These are phyloP conservation scores for Sinotaia quadrata DNA, from an alignment of 2,888 invertebrate genomes.

Conservation along the genomic window DNA sequence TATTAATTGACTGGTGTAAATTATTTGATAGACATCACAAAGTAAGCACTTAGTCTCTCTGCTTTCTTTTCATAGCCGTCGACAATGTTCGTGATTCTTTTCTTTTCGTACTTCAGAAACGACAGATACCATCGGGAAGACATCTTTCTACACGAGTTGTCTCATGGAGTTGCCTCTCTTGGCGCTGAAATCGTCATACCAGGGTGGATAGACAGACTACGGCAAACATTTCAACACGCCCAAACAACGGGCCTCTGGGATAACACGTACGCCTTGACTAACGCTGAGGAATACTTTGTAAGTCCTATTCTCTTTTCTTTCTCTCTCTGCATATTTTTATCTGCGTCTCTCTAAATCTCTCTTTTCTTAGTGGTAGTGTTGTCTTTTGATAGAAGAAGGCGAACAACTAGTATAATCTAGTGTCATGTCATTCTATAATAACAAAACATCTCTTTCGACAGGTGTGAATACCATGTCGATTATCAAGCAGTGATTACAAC, in stretches of 20 bases:
- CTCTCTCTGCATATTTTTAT: background rate
- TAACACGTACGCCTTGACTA: slow-evolving; percentile 40
- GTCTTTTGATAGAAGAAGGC: no score
- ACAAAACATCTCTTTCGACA: no score
- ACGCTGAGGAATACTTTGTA: slow-evolving; percentile 40
- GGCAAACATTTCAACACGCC: slow-evolving; percentile 32
- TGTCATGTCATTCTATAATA: background rate
- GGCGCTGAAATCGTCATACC: slow-evolving; percentile 34
- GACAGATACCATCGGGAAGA: slow-evolving; percentile 36
- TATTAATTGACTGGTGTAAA: no score
- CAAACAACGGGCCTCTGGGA: slow-evolving; percentile 33
- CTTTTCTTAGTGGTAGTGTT: no score
- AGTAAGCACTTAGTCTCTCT: no score
- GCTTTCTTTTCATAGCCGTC: no score
- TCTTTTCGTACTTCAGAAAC: background rate
- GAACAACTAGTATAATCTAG: background rate
- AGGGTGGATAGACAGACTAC: slow-evolving; percentile 32
- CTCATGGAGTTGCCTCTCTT: slow-evolving; percentile 42
- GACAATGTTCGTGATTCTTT: no score
- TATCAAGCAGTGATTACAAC: no score
- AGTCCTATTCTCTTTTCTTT: slow-evolving; percentile 7
- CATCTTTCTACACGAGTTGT: slow-evolving; percentile 43
- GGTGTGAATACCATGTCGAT: no score
- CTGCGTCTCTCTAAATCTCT: no score
- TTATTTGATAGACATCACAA: no score